Base-by-base conservation (phyloP, 2,113 vertebrate species). In the Ranitomeya imitator region DNA sequence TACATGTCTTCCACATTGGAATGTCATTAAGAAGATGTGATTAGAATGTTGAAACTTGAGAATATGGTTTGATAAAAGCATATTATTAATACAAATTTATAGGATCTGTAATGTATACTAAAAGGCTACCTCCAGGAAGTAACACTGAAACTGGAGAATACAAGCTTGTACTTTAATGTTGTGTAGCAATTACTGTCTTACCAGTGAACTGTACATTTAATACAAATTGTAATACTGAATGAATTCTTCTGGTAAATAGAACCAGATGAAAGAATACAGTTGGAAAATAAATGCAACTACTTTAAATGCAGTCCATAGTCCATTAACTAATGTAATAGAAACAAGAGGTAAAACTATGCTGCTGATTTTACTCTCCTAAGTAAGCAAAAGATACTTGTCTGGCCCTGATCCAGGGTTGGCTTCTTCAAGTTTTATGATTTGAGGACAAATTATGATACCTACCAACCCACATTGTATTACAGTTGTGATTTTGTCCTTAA, bases 1-100 rank as follows among this genome's bases (percentile, higher is more conserved):
- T 93, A n/a, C 19, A 80, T 6, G n/a, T 4, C 37, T 45, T 76
- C 4, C 12, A 79, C 78, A 59, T 79, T 59, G 54, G 54, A 59
- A 79, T 79, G 18, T 59, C n/a, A 57, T 15, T 79, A 79, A 57
- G 5, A 59, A 15, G 12, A 79, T 57, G 9, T 23, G 4, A 79
- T 7, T 26, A 59, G 13, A 10, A 79, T 79, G 52, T 3, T 26
- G 52, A 26, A 79, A 57, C 7, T 12, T 15, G n/a, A 80, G 54
- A 60, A 26, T 59, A 31, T 14, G 23, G 16, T 31, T 59, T 80
- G 14, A 18, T 55, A 79, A 55, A 79, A 54, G 1, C 51, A 26
- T 26, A 57, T 59, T 26, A 26, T 26, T 3, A 73, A 37, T 16
- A 37, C 31, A 73, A 73, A 4, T 79, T 57, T 23, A 14, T 57